A percentile compares a stretch with the other conserved stretches of the same genome.
Conservation (phyloP, 2,113 vertebrate species). For the Leiothrix lutea region DNA sequence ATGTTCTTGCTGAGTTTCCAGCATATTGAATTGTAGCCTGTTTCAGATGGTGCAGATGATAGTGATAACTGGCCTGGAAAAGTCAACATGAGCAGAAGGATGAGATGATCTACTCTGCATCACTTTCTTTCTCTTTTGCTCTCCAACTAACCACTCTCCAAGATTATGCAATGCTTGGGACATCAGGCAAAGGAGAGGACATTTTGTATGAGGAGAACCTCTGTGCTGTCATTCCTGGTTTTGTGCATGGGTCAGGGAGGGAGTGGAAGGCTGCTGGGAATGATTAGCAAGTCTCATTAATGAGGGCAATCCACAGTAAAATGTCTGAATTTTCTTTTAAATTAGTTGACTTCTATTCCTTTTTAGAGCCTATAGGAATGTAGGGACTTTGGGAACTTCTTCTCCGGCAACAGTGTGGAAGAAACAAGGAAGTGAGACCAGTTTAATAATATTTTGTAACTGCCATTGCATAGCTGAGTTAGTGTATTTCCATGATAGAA, state of each 20-base stretch:
- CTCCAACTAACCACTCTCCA: background rate
- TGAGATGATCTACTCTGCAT: background rate
- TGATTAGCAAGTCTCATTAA: background rate
- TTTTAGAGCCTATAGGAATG: background rate
- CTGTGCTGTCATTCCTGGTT: background rate
- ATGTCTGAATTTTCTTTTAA: background rate
- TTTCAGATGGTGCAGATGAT: background rate
- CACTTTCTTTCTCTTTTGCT: background rate
- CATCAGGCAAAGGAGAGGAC: background rate
- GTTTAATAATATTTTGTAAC: background rate
- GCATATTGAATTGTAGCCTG: background rate
- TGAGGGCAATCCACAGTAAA: background rate
- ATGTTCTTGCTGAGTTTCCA: background rate
- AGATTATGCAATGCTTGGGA: background rate
- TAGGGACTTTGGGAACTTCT: background rate
- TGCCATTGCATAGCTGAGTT: background rate
- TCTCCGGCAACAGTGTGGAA: background rate
- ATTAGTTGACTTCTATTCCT: background rate
- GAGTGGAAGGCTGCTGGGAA: background rate
- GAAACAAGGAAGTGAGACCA: background rate
- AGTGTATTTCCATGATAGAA: background rate
- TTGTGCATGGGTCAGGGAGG: background rate
- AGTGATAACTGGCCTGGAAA: background rate
- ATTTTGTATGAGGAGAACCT: background rate
- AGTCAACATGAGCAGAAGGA: background rate